A percentile compares a stretch with the other conserved stretches of the same genome.
These are phyloP conservation scores for Liodrosophila aerea DNA, from an alignment of 2,888 invertebrate species.

Conservation along the genomic window DNA sequence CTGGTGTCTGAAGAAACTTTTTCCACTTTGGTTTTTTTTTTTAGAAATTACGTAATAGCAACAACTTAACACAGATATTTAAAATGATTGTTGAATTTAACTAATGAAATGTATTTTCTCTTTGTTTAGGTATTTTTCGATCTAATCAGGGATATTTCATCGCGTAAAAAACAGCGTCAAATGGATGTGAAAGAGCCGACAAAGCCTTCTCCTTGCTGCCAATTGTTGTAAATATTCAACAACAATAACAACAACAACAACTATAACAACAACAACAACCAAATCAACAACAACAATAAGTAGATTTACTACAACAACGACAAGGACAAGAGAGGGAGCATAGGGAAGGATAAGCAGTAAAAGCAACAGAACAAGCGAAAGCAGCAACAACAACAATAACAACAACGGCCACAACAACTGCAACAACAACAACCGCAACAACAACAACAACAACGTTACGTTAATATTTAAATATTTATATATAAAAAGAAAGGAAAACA, in stretches of 20 bases:
- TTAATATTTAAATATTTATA: not conserved
- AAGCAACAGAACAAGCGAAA: constrained; percentile 27
- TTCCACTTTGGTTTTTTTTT: constrained; percentile 35
- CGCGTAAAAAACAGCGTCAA: constrained; percentile 83
- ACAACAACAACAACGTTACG: constrained; percentile 28
- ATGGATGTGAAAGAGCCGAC: constrained; percentile 82
- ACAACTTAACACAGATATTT: constrained; percentile 18
- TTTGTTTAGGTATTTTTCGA: constrained; percentile 82
- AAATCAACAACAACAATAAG: constrained; percentile 8
- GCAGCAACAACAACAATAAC: constrained; percentile 14
- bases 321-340: constrained; percentile 18
- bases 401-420: constrained; percentile 7
- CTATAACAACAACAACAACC: constrained; percentile 29
- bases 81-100: no score
- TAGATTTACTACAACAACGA: constrained; percentile 18
- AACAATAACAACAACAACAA: constrained; percentile 15
- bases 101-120: not conserved
- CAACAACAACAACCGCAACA: constrained; percentile 29
- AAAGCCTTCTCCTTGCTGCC: constrained; percentile 83
- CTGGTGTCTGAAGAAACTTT: constrained; percentile 42
- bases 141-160: constrained; percentile 83
- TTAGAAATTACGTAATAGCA: constrained; percentile 53
- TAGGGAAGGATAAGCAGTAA: not conserved
- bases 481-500: constrained; percentile 11
- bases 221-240: constrained; percentile 80